Evolutionary conservation across 2,113 vertebrate genomes (phyloP).

Genomic region (Morone saxatilis): DNA sequence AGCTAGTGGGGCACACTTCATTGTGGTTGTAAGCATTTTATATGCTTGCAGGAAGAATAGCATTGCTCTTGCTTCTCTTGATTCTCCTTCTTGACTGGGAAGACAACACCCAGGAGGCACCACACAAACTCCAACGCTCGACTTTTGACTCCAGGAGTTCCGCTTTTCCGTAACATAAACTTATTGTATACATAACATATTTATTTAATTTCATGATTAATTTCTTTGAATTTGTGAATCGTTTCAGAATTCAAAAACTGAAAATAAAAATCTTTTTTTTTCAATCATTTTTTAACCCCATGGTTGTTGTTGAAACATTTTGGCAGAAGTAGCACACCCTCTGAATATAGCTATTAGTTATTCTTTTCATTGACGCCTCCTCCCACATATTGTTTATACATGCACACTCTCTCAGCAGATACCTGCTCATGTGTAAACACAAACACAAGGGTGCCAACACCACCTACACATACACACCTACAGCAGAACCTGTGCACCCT

Average conservation of each 20-base stretch:
- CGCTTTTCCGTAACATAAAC: too few species aligned
- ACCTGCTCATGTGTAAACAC: conserved; percentile 40
- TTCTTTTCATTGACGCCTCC: conserved; percentile 4
- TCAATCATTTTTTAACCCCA: neutral
- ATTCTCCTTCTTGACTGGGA: too few species aligned
- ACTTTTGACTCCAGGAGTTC: too few species aligned
- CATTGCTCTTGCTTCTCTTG: too few species aligned
- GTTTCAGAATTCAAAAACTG: neutral
- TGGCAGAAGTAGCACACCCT: neutral
- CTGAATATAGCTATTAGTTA: neutral
- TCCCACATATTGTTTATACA: conserved; percentile 10
- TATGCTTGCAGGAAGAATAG: too few species aligned
- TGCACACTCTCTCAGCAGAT: conserved; percentile 21
- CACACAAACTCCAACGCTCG: too few species aligned
- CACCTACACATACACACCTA: conserved; percentile 49
- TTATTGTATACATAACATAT: too few species aligned
- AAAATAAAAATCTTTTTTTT: neutral
- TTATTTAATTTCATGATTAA: too few species aligned
- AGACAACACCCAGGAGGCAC: too few species aligned
- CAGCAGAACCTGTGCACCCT: conserved; percentile 51
- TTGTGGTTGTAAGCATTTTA: too few species aligned
- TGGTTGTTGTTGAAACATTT: neutral
- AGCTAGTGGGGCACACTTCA: too few species aligned
- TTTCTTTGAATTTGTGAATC: neutral
- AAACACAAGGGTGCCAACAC: conserved; percentile 32